Base-by-base conservation (phyloP, 2,888 invertebrate genomes). In the Andricus quercusramuli region DNA sequence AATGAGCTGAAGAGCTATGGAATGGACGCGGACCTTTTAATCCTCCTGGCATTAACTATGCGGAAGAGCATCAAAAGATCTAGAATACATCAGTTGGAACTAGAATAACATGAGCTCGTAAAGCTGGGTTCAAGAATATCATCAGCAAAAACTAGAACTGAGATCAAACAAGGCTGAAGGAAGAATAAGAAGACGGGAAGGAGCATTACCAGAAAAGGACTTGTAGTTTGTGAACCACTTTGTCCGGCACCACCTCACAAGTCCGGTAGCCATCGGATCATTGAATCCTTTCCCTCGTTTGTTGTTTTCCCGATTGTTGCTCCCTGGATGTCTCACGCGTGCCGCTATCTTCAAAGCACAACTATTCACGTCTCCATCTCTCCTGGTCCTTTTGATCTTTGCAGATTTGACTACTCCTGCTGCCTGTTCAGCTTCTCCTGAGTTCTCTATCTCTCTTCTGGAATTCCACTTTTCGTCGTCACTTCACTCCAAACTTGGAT, bases 191-290 rank as follows among this genome's bases (percentile, higher is more conserved):
- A 68, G 79, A 82, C 77, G 79, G 79, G 83, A 82, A 79, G 79
- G 83, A 82, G 80, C 85, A 94, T 94, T 94, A 96, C 95, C 94
- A 94, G 95, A 95, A 93, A 96, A 95, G 93, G 95, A 95, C 94
- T 95, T 95, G 93, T 95, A 96, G 94, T 95, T 95, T 94, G 95
- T 95, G 93, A 95, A 94, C 94, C 95, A 95, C 94, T 95, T 95
- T 93, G 95, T 95, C 94, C 95, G 95, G 95, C 95, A 95, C 96
- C 96, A 96, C 94, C 95, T 95, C 93, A 95, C 95, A 93, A 96
- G 94, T 94, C 95, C 95, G 94, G 95, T 95, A 93, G 95, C 95
- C 95, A 95, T 95, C 94, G 94, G 95, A 94, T 89, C 90, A 90
- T 91, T 91, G 91, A 25, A 74, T 25, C 32, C 51, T 74, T 64